Evolutionary conservation across 2,113 vertebrate genomes (phyloP).

Genomic region (Orcinus orca): DNA sequence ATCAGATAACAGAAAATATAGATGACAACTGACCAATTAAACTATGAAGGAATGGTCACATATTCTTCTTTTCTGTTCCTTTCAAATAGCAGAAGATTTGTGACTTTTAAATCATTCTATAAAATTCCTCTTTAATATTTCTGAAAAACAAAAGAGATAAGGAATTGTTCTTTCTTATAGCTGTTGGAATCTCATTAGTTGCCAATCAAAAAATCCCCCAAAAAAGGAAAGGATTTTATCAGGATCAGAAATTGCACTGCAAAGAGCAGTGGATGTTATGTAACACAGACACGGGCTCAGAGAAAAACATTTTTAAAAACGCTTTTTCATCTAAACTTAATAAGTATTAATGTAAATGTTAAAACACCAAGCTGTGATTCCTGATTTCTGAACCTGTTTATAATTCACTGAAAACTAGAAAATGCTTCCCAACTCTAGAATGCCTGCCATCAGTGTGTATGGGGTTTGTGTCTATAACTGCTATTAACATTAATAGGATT

Average conservation of each 20-base stretch:
- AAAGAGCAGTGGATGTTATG: not conserved
- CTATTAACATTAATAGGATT: conserved; percentile 36
- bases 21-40: not conserved
- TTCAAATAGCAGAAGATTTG: not conserved
- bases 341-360: conserved; percentile 45
- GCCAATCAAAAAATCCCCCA: not conserved
- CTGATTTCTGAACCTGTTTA: not conserved
- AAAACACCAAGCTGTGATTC: not conserved
- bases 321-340: conserved; percentile 49
- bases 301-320: not conserved
- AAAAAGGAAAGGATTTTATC: not conserved
- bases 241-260: not conserved
- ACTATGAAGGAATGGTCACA: not conserved
- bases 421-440: not conserved
- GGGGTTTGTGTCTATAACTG: not conserved
- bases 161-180: not conserved
- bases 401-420: not conserved
- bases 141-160: not conserved
- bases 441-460: not conserved
- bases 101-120: not conserved
- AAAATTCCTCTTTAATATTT: not conserved
- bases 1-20: not conserved
- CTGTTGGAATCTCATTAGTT: not conserved
- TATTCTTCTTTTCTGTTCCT: not conserved
- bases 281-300: not conserved